phyloP scores from a whole-genome alignment of 2,888 invertebrate genomes.

The Mesorhabditis belari region DNA sequence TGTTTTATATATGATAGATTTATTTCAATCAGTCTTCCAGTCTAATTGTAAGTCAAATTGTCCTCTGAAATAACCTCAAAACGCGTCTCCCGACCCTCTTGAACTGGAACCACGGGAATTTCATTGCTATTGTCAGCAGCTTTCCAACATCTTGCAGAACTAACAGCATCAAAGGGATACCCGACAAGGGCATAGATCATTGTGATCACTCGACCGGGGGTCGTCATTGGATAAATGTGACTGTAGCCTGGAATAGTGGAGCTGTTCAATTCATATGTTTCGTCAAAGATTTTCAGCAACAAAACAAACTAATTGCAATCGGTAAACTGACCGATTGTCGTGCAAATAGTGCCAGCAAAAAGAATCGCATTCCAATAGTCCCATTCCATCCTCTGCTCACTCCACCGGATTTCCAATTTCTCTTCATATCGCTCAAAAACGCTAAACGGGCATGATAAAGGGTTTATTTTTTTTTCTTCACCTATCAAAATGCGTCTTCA shows the following conservation, averaged over 20 bases:
- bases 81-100: constrained; percentile 29
- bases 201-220: constrained; percentile 27
- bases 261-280: too few species aligned
- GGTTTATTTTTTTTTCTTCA: background rate
- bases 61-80: constrained; percentile 17
- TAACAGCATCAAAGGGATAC: constrained; percentile 37
- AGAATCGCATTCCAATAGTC: constrained; percentile 38
- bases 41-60: too few species aligned
- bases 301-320: too few species aligned
- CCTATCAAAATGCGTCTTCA: constrained; percentile 3
- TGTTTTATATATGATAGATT: too few species aligned
- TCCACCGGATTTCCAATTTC: constrained; percentile 32
- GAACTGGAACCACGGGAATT: constrained; percentile 45
- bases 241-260: constrained; percentile 26
- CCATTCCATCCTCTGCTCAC: constrained; percentile 41
- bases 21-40: too few species aligned
- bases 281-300: too few species aligned
- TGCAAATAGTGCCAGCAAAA: constrained; percentile 26
- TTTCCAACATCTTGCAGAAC: constrained; percentile 40
- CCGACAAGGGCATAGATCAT: constrained; percentile 40
- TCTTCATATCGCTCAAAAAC: constrained; percentile 21
- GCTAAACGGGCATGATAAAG: constrained; percentile 7
- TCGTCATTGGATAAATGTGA: constrained; percentile 40
- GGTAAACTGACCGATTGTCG: constrained; percentile 8
- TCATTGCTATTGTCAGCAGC: constrained; percentile 39